Evolutionary conservation across 2,888 invertebrate genomes (phyloP).

Genomic region (Lymantria monacha): DNA sequence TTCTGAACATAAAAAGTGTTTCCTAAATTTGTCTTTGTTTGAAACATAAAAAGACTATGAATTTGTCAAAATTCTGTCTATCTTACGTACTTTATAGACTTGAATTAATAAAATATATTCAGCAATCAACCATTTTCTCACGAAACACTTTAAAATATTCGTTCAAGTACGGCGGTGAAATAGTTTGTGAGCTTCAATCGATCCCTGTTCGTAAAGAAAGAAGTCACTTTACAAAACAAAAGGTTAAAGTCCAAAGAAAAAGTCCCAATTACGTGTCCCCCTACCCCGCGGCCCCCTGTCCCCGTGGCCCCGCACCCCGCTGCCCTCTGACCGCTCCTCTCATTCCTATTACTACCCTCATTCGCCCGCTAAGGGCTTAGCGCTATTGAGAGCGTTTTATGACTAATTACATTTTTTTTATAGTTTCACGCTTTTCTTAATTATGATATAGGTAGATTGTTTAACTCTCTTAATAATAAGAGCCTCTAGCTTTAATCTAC

Average conservation of each 20-base stretch:
- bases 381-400: constrained; percentile 27
- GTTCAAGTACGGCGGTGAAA: not conserved
- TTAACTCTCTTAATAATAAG: too few relatives aligned
- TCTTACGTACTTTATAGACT: too few relatives aligned
- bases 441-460: too few relatives aligned
- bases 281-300: constrained; percentile 14
- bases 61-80: too few relatives aligned
- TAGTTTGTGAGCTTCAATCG: constrained; percentile 49
- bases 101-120: too few relatives aligned
- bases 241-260: constrained; percentile 75
- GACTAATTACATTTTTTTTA: not conserved
- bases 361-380: constrained; percentile 28
- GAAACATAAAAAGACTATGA: too few relatives aligned
- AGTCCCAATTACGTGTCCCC: constrained; percentile 76
- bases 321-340: constrained; percentile 27
- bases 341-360: constrained; percentile 29
- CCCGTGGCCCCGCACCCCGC: not conserved
- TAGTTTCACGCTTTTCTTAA: too few relatives aligned
- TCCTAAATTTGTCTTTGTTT: too few relatives aligned
- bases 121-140: not conserved
- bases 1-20: too few relatives aligned
- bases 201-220: constrained; percentile 58
- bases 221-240: constrained; percentile 79
- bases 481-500: too few relatives aligned
- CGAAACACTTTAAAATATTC: constrained; percentile 7